Evolutionary conservation across 2,888 invertebrate genomes (phyloP), one percentile per base, ranked within the genome.

Genomic region (Dione juno): DNA sequence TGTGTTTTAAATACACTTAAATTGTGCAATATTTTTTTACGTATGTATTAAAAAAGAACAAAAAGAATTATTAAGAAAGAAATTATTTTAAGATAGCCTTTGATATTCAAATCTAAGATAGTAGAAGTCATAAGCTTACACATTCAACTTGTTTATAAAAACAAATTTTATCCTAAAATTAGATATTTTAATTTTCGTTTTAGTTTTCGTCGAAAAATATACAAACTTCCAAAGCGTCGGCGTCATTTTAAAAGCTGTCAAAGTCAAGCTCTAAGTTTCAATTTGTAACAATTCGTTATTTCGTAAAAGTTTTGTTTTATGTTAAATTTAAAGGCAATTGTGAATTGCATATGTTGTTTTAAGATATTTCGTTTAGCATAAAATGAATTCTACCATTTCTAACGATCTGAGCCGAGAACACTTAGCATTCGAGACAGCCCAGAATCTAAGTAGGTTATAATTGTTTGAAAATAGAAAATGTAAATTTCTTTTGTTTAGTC

Each of bases 391-490:
- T 78, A 83, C 84, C 84, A 81, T 84, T 81, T 88, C 84, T 79
- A 88, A 89, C 74, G 90, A 91, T 83, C 81, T 88, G 76, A 83
- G 83, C 78, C 86, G 87, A 77, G 89, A 91, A 80, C 80, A 88
- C 79, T 85, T 90, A 78, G 87, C 89, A 76, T 83, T 80, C 74
- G 87, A 89, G 79, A 83, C 87, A 76, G 85, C 88, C 73, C 87
- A 88, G 83, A 88, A 86, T 84, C 74, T 92, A 80, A 83, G 92
- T 93, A 88, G 88, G 92, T 90, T 90, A 90, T 85, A 84, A 87
- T 85, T 81, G 84, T 89, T 89, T 80, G 82, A 87, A 90, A 82
- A 81, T 88, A 77, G 88, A 90, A 88, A 78, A 78, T 76, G 73
- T 74, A 72, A 75, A 76, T 77, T 74, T 70, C 76, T 84, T 88